Conservation (phyloP, 2,888 invertebrate genomes). For the Coelinius sp. region DNA sequence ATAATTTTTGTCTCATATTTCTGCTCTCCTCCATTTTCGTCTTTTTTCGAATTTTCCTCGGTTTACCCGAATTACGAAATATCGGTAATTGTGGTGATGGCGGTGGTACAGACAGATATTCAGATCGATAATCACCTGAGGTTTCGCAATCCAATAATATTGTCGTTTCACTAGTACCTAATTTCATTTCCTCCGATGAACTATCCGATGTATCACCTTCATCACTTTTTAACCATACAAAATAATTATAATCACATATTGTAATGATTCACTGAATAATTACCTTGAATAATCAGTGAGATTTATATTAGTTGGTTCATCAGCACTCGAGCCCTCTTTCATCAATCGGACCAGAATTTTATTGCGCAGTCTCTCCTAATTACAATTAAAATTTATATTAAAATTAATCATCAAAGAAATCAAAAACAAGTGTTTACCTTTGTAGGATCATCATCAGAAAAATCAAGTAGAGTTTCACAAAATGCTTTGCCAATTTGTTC, state of each 20-base stretch:
- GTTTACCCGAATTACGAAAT: conserved; percentile 53
- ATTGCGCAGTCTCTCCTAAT: conserved; percentile 81
- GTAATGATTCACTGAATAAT: conserved; percentile 47
- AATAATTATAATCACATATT: too few species aligned
- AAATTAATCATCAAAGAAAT: too few species aligned
- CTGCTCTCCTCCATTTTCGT: conserved; percentile 48
- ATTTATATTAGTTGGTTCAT: conserved; percentile 88
- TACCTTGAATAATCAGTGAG: conserved; percentile 91
- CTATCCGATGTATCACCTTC: conserved; percentile 85
- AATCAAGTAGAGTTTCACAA: conserved; percentile 93
- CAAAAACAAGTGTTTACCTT: conserved; percentile 75
- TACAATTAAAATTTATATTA: background rate
- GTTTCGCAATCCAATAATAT: conserved; percentile 54
- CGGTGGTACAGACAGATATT: conserved; percentile 76
- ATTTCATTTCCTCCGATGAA: conserved; percentile 75
- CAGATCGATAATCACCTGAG: conserved; percentile 49
- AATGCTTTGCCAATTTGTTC: conserved; percentile 90
- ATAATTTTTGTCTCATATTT: conserved; percentile 49
- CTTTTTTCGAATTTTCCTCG: conserved; percentile 49
- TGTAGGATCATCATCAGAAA: conserved; percentile 87
- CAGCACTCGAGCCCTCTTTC: conserved; percentile 89
- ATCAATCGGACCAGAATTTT: conserved; percentile 86
- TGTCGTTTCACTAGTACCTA: conserved; percentile 56
- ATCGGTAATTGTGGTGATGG: conserved; percentile 78
- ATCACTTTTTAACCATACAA: too few species aligned